A percentile compares a stretch with the other conserved stretches of the same genome.
Conservation (phyloP, 92 coral and sea anemone genomes). For the Pocillopora grandis region DNA sequence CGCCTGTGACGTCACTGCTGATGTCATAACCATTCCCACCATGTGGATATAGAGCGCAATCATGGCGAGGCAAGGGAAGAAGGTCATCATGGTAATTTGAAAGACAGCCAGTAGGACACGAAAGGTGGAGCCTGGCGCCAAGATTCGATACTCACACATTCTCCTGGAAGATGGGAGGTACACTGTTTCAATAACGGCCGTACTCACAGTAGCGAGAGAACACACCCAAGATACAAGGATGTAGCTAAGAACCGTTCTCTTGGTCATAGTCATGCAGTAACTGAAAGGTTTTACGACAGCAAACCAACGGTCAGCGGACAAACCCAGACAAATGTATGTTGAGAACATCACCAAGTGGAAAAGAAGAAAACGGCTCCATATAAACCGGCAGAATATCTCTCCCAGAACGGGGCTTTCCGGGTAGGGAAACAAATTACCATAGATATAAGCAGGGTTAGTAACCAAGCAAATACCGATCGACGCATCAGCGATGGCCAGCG, state of each 20-base stretch:
- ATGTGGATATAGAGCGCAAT: slow-evolving; percentile 58
- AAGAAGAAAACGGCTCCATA: slow-evolving; percentile 64
- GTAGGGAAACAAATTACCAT: slow-evolving; percentile 15
- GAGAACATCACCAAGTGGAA: slow-evolving; percentile 71
- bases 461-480: slow-evolving; percentile 14
- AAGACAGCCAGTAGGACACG: slow-evolving; percentile 17
- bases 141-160: neutral
- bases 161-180: neutral
- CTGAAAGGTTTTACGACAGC: slow-evolving; percentile 76
- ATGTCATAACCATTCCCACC: slow-evolving; percentile 21
- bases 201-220: slow-evolving; percentile 24
- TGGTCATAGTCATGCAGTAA: slow-evolving; percentile 52
- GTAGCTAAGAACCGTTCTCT: slow-evolving; percentile 48
- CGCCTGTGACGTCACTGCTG: slow-evolving; percentile 22
- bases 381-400: slow-evolving; percentile 67
- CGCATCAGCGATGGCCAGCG: slow-evolving; percentile 33
- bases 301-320: slow-evolving; percentile 90
- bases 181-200: neutral
- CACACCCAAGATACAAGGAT: slow-evolving; percentile 63
- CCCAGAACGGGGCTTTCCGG: slow-evolving; percentile 36
- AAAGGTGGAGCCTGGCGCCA: neutral
- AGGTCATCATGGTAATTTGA: slow-evolving; percentile 40
- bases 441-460: slow-evolving; percentile 31
- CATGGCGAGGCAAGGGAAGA: slow-evolving; percentile 55
- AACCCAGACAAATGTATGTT: slow-evolving; percentile 60